Conservation (phyloP, 2,113 vertebrate species). For the Oncorhynchus masou region DNA sequence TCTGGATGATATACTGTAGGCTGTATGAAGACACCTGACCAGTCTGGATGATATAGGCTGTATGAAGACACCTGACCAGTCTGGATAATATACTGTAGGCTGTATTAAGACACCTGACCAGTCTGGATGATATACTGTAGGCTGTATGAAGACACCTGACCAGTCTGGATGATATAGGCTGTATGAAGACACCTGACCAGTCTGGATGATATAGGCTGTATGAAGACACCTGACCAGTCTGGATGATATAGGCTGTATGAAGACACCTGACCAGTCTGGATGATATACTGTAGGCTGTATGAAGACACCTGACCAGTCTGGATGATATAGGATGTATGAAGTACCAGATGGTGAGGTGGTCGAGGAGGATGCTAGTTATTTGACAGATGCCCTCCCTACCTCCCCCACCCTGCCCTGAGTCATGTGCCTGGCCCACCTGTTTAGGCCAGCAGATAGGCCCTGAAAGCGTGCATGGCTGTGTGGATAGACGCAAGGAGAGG, state of each 20-base stretch:
- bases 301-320: too few species aligned
- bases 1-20: too few species aligned
- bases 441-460: slow-evolving; percentile 47
- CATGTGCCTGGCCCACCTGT: slow-evolving; percentile 62
- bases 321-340: background rate
- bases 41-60: background rate
- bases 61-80: background rate
- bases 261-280: too few species aligned
- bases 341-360: slow-evolving; percentile 60
- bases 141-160: too few species aligned
- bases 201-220: background rate
- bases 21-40: too few species aligned
- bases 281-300: too few species aligned
- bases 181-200: background rate
- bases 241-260: background rate
- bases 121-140: too few species aligned
- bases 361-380: slow-evolving; percentile 55
- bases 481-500: slow-evolving; percentile 1
- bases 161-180: too few species aligned
- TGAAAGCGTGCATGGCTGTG: slow-evolving; percentile 41
- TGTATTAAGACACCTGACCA: too few species aligned
- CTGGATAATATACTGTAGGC: background rate
- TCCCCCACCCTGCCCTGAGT: slow-evolving; percentile 14
- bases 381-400: slow-evolving; percentile 61
- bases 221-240: background rate